phyloP scores from a whole-genome alignment of 2,797 vertebrate species.

The Epinephelus coioides region DNA sequence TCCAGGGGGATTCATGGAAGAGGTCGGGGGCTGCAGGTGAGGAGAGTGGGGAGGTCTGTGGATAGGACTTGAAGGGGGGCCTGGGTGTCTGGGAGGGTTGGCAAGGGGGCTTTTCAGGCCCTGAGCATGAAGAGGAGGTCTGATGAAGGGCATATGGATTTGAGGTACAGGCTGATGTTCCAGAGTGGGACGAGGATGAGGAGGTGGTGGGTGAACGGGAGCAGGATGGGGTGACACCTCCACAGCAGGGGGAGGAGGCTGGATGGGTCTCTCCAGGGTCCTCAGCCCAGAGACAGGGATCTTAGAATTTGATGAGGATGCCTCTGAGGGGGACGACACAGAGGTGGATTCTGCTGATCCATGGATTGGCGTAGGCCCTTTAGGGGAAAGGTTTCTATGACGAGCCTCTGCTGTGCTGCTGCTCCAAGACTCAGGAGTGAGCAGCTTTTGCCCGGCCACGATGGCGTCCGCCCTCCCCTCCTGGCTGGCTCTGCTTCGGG shows the following conservation, averaged over 20 bases:
- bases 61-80: constrained; percentile 93
- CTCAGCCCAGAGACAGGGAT: constrained; percentile 89
- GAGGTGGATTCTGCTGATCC: constrained; percentile 85
- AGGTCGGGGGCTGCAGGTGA: constrained; percentile 70
- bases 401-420: constrained; percentile 77
- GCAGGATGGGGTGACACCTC: constrained; percentile 80
- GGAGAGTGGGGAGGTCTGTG: constrained; percentile 88
- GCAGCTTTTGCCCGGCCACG: constrained; percentile 90
- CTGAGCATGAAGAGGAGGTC: constrained; percentile 93
- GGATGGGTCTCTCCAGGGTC: constrained; percentile 89
- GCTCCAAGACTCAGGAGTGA: constrained; percentile 99
- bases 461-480: constrained; percentile 90
- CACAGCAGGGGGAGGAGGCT: constrained; percentile 81
- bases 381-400: constrained; percentile 92
- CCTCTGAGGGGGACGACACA: constrained; percentile 91
- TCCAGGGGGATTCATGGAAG: constrained; percentile 87
- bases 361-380: constrained; percentile 86
- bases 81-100: constrained; percentile 85
- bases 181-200: constrained; percentile 85
- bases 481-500: constrained; percentile 89
- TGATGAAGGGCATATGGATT: constrained; percentile 93
- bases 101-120: constrained; percentile 93
- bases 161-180: constrained; percentile 95
- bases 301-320: constrained; percentile 89
- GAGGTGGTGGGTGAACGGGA: constrained; percentile 84